Evolutionary conservation across 92 coral and sea anemone species (phyloP), one percentile per base, ranked within the genome.

Genomic region (Montipora capitata): DNA sequence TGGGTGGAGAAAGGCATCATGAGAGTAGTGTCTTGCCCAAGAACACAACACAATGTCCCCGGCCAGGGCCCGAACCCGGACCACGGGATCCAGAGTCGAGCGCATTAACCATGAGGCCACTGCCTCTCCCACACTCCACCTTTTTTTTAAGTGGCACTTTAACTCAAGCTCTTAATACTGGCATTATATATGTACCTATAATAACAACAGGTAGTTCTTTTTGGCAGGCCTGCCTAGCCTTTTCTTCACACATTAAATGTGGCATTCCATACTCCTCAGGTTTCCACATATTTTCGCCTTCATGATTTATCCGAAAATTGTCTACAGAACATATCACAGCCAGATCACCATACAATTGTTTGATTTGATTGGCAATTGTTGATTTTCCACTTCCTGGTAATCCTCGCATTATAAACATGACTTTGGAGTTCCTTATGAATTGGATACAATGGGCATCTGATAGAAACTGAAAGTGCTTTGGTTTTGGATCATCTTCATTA

Each of bases 381-480:
- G 77, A 78, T 83, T 90, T 90, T 13, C 93, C 93, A 63, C 93
- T 90, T 16, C 93, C 93, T 39, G 93, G 90, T 41, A 85, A 57
- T 4, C 93, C 93, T 79, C 93, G 41, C 68, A 90, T 57, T 39
- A 90, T 79, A 51, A 90, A 78, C 90, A 90, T 90, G 71, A 85
- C 90, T 72, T 85, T 85, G n/a, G 88, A 90, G n/a, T 85, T 78
- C 76, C 10, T 79, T 15, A 90, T 61, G 52, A 90, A 72, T 63
- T 79, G 57, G 51, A 90, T 56, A 7, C 82, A 66, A 11, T 62
- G 77, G 57, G 18, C 38, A 18, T 90, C 76, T 74, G 40, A 65
- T 12, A 90, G 64, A 85, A 90, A 90, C 61, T 90, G 87, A 17
- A 85, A 90, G 83, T 90, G 51, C 14, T 72, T 52, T 3, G 65